A percentile compares a stretch with the other conserved stretches of the same genome.
These are phyloP conservation scores for Musca vetustissima DNA, from an alignment of 1,140 invertebrate genomes.

Conservation along the genomic window DNA sequence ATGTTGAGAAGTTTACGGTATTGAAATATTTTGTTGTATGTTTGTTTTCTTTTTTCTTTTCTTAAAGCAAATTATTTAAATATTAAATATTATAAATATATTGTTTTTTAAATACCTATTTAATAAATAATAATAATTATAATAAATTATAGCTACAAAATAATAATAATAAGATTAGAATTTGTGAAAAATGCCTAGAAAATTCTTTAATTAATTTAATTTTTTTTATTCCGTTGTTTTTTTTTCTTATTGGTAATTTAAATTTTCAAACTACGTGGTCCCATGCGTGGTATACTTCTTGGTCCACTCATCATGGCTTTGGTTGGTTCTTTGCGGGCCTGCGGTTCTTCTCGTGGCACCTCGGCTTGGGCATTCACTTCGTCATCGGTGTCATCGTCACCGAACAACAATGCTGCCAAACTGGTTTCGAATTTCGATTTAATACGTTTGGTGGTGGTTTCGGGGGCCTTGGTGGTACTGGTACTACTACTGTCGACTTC, in stretches of 20 bases:
- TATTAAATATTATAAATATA: not conserved
- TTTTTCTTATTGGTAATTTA: not conserved
- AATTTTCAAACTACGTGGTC: constrained; percentile 41
- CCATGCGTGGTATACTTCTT: constrained; percentile 47
- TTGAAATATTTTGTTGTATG: not conserved
- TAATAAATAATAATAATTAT: constrained; percentile 3
- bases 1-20: not conserved
- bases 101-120: too few relatives aligned
- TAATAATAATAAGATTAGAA: constrained; percentile 14
- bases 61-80: not conserved
- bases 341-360: constrained; percentile 35
- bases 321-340: constrained; percentile 24
- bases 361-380: constrained; percentile 26
- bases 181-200: not conserved
- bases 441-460: constrained; percentile 31
- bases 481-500: not conserved
- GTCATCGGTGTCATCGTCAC: constrained; percentile 45
- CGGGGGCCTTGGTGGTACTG: constrained; percentile 28
- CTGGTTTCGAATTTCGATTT: constrained; percentile 50
- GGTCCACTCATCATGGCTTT: constrained; percentile 33
- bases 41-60: too few relatives aligned
- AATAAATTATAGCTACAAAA: too few relatives aligned
- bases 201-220: not conserved
- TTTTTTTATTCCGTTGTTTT: not conserved
- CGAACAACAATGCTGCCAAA: constrained; percentile 48